Evolutionary conservation across 2,888 invertebrate species (phyloP).

Genomic region (Ischnura elegans): DNA sequence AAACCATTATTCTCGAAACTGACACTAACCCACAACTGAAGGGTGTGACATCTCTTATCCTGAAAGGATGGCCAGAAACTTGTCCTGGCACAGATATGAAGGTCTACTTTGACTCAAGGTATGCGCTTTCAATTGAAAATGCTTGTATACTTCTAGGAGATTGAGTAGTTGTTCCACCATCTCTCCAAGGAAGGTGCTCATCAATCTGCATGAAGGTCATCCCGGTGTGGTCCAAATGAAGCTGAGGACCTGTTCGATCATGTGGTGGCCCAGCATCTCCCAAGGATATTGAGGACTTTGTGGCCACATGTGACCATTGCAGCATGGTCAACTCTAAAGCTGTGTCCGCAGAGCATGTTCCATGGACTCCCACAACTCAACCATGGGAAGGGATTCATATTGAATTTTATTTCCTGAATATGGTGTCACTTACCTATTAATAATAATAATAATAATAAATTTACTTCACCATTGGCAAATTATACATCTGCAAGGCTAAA

Average conservation of each 20-base stretch:
- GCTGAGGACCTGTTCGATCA: constrained; percentile 73
- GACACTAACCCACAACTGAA: not conserved
- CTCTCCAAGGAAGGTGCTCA: not conserved
- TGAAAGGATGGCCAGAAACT: not conserved
- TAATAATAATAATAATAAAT: too few species aligned
- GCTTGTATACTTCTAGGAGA: not conserved
- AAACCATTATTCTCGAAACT: not conserved
- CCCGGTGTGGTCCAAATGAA: constrained; percentile 74
- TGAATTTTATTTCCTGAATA: not conserved
- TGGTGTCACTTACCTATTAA: constrained; percentile 68
- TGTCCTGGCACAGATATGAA: not conserved
- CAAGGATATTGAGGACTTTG: constrained; percentile 72
- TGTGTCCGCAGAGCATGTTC: not conserved
- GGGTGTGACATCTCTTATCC: not conserved
- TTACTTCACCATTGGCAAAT: too few species aligned
- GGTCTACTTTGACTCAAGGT: not conserved
- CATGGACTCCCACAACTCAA: not conserved
- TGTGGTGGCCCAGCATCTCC: constrained; percentile 74
- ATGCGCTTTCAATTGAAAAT: not conserved
- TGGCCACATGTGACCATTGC: not conserved
- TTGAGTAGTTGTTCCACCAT: not conserved
- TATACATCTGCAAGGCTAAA: too few species aligned
- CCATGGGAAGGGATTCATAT: not conserved
- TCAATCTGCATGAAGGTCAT: constrained; percentile 70
- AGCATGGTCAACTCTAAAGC: not conserved